A percentile compares a stretch with the other conserved stretches of the same genome.
phyloP scores from a whole-genome alignment of 37 sponge, comb jelly and placozoan genomes.

The Dysidea cf. avara region DNA sequence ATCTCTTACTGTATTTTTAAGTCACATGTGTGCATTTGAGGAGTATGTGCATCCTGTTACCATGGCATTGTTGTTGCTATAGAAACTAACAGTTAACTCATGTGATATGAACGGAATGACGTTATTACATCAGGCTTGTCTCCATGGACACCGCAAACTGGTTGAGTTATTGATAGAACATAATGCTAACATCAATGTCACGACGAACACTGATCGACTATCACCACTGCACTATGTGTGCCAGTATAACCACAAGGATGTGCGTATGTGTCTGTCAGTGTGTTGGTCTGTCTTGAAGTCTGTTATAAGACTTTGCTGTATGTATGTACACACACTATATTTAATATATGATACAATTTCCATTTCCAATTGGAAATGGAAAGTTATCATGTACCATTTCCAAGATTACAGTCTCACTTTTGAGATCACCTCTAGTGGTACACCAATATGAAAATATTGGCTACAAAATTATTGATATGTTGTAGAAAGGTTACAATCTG shows the following conservation, averaged over 20 bases:
- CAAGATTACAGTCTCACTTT: no score
- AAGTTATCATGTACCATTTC: no score
- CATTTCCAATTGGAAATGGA: no score
- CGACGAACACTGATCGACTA: slow-evolving; percentile 49
- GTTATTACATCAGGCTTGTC: slow-evolving; percentile 72
- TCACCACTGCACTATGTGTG: slow-evolving; percentile 90
- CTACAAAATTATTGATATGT: no score
- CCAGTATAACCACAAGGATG: slow-evolving; percentile 90
- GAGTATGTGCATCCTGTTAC: no score
- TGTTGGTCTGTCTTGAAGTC: neutral
- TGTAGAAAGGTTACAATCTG: no score
- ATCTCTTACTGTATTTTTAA: no score
- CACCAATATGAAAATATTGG: no score
- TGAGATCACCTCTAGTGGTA: no score
- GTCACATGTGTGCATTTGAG: no score
- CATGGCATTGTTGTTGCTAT: no score
- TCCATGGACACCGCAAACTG: slow-evolving; percentile 53
- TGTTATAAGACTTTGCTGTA: neutral
- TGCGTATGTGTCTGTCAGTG: slow-evolving; percentile 1
- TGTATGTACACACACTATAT: neutral
- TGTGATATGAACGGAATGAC: slow-evolving; percentile 61
- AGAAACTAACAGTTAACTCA: slow-evolving; percentile 45
- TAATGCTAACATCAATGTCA: slow-evolving; percentile 55
- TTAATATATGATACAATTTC: neutral
- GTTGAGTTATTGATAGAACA: slow-evolving; percentile 56